These are phyloP conservation scores for Nipponacmea schrenckii DNA, from an alignment of 2,888 invertebrate genomes.

Conservation along the genomic window DNA sequence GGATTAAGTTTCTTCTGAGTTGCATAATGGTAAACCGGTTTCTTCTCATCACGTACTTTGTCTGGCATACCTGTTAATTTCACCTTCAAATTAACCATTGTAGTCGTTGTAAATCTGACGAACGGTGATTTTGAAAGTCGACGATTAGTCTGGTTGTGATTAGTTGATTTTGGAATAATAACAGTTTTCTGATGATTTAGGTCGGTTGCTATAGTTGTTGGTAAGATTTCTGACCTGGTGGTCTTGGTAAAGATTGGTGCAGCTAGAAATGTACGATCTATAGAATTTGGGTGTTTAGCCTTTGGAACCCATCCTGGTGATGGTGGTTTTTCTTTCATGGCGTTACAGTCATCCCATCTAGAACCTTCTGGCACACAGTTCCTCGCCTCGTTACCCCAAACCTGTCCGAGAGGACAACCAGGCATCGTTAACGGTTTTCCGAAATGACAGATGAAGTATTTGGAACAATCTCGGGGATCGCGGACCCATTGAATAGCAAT, in stretches of 20 bases:
- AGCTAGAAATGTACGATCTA: not conserved
- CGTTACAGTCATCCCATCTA: constrained; percentile 38
- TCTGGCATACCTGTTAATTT: not conserved
- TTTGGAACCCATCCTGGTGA: not conserved
- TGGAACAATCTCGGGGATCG: constrained; percentile 31
- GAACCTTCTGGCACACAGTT: constrained; percentile 39
- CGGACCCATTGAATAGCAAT: constrained; percentile 36
- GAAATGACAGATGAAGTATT: constrained; percentile 39
- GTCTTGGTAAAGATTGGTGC: not conserved
- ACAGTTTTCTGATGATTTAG: not conserved
- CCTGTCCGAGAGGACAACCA: constrained; percentile 34
- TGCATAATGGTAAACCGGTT: not conserved
- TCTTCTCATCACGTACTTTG: not conserved
- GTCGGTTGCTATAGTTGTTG: not conserved
- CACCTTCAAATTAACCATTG: not conserved
- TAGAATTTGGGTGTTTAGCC: not conserved
- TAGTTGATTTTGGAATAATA: not conserved
- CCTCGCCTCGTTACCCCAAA: constrained; percentile 33
- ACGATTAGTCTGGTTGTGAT: not conserved
- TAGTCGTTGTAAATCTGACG: not conserved
- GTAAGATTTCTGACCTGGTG: not conserved
- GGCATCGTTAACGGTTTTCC: constrained; percentile 40
- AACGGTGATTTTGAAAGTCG: not conserved
- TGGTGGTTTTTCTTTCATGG: not conserved
- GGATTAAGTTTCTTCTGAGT: too few species aligned